Evolutionary conservation across 2,888 invertebrate genomes (phyloP), one percentile per base, ranked within the genome.

Genomic region (Metallyticus violacea): DNA sequence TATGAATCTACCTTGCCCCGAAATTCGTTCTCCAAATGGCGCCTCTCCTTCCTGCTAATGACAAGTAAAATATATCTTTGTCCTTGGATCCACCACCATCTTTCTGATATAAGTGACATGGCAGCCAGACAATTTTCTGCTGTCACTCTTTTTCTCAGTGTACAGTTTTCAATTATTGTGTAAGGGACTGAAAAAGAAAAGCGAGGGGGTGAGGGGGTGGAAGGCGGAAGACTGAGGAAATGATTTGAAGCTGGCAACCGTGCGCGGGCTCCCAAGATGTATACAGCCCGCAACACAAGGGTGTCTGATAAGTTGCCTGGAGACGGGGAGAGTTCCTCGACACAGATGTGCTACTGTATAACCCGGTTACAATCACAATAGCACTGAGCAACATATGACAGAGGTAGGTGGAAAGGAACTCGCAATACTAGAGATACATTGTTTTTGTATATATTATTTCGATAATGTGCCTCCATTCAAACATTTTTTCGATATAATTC

Each of bases 271-370:
- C 81, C 81, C 40, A 25, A 81, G 30, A 29, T 81, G 30, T 81
- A 81, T 40, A 81, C 81, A 40, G 40, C 40, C 81, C 30, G 40
- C 81, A 81, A 81, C 81, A 30, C 81, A 81, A 26, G 25, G 6
- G 40, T 81, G 81, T 81, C 81, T 81, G 81, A 81, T 81, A 81
- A 81, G 81, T 81, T 81, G 81, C 81, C 81, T 81, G 26, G 40
- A 81, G 81, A 81, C 81, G 81, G 25, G 9, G 81, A 40, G 81
- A 62, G 40, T 62, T 62, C 40, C 40, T 62, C 40, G 40, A 62
- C 40, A 15, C 40, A 62, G 40, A 62, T 62, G 40, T 15, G 40
- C 40, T 62, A 62, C 40, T 4, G 40, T 62, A 62, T 22, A n/a
- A 62, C 40, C 9, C 40, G 15, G 40, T 62, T 62, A 62, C 15